phyloP scores from a whole-genome alignment of 1,140 invertebrate genomes.

The Nylanderia fulva region DNA sequence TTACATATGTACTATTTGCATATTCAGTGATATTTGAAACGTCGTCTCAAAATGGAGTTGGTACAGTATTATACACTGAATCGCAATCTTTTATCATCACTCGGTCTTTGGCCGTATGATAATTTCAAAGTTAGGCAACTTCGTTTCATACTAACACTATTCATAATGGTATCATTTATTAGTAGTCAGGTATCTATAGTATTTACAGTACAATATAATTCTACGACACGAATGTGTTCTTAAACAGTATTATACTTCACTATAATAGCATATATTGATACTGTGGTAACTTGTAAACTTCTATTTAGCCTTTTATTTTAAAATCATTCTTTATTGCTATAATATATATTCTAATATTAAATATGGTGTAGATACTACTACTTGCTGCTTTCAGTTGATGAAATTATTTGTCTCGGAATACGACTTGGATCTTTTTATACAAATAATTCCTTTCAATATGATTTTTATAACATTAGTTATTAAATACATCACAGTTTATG shows the following conservation, averaged over 20 bases:
- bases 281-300: not conserved
- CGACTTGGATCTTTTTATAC: not conserved
- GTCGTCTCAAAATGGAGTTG: not conserved
- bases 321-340: not conserved
- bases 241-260: not conserved
- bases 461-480: not conserved
- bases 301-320: not conserved
- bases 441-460: not conserved
- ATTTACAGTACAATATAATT: not conserved
- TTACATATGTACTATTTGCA: too few species aligned
- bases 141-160: not conserved
- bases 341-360: not conserved
- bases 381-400: not conserved
- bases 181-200: conserved; percentile 29
- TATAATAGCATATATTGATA: too few species aligned
- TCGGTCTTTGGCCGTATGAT: conserved; percentile 38
- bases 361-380: not conserved
- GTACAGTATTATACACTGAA: conserved; percentile 4
- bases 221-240: not conserved
- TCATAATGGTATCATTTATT: not conserved
- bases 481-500: conserved; percentile 27
- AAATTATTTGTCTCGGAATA: not conserved
- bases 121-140: not conserved
- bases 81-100: not conserved
- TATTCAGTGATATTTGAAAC: not conserved